Percentiles rank a stretch among this genome's conserved stretches.
Conservation (phyloP, 2,888 invertebrate species). For the Rhamnusium bicolor region DNA sequence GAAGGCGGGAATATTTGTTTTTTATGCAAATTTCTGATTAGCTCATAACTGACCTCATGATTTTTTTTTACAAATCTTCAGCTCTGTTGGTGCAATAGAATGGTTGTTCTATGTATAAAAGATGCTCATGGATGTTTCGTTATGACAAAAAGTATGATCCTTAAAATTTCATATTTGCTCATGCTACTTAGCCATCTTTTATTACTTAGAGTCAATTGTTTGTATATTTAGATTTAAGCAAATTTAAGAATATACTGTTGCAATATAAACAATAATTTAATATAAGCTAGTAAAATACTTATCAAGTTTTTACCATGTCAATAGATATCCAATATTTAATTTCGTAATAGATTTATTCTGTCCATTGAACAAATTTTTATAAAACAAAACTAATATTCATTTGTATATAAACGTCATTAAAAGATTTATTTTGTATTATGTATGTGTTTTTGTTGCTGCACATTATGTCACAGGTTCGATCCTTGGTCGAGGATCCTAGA, state of each 20-base stretch:
- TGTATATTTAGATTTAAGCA: not conserved
- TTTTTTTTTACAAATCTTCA: no score
- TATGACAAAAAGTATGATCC: not conserved
- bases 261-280: not conserved
- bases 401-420: slow-evolving; percentile 36
- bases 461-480: no score
- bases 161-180: not conserved
- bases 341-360: not conserved
- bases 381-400: slow-evolving; percentile 14
- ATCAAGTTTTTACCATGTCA: not conserved
- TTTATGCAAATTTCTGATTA: no score
- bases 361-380: slow-evolving; percentile 30
- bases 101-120: not conserved
- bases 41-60: no score
- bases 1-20: not conserved
- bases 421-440: slow-evolving; percentile 41
- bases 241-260: not conserved
- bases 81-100: no score
- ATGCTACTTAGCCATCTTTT: not conserved
- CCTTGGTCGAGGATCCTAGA: no score
- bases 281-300: not conserved
- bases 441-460: slow-evolving; percentile 23
- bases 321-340: not conserved
- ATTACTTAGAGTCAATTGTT: not conserved
- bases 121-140: not conserved